Percentiles rank a stretch among this genome's conserved stretches.
Conservation (phyloP, 2,113 vertebrate genomes). For the Vulpes ferrilata region DNA sequence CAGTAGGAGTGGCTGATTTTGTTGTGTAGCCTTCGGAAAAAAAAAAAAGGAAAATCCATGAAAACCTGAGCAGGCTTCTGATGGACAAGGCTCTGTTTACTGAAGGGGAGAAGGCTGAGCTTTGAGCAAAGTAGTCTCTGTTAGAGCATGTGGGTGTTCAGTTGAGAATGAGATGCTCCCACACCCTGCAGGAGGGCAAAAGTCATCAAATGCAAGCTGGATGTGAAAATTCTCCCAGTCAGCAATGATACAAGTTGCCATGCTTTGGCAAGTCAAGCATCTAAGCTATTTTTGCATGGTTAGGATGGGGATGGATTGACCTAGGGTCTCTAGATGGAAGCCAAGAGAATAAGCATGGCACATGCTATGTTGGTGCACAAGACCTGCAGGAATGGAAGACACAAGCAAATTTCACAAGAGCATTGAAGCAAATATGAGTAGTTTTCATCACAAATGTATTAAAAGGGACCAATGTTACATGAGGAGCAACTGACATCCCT, state of each 20-base stretch:
- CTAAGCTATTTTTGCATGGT: background rate
- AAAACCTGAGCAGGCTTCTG: background rate
- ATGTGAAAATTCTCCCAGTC: background rate
- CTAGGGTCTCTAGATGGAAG: background rate
- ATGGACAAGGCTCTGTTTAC: background rate
- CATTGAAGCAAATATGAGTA: background rate
- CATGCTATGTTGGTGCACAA: background rate
- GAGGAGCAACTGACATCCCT: background rate
- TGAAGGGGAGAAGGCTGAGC: background rate
- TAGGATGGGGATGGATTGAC: background rate
- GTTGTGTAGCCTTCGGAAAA: background rate
- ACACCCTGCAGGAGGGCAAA: background rate
- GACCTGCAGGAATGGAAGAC: background rate
- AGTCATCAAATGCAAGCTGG: too few species aligned
- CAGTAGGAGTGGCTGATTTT: background rate
- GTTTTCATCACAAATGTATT: background rate
- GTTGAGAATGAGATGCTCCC: background rate
- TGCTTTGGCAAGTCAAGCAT: background rate
- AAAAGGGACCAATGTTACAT: background rate
- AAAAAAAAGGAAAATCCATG: background rate
- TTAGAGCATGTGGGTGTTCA: background rate
- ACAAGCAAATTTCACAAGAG: background rate
- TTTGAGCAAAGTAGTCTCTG: background rate
- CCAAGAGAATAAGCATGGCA: background rate
- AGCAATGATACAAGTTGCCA: background rate